Evolutionary conservation across 2,888 invertebrate species (phyloP).

Genomic region (Melieria omissa): DNA sequence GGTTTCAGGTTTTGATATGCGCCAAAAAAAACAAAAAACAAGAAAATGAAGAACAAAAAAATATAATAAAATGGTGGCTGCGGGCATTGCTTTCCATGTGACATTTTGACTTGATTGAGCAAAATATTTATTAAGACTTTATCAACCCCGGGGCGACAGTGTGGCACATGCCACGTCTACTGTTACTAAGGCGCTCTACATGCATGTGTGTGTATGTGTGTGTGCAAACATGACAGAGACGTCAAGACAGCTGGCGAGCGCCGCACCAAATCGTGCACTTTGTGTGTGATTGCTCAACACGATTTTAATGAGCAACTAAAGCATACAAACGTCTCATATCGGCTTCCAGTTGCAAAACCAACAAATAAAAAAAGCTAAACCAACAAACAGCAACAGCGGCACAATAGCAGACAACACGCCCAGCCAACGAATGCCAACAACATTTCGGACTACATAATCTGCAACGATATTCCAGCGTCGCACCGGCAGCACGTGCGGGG

Average conservation of each 20-base stretch:
- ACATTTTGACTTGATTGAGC: not conserved
- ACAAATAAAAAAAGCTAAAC: not conserved
- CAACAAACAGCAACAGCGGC: constrained; percentile 14
- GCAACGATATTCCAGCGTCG: too few relatives aligned
- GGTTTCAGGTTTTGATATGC: constrained; percentile 15
- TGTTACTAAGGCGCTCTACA: not conserved
- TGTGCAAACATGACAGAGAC: constrained; percentile 33
- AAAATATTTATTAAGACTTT: not conserved
- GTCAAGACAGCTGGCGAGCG: too few relatives aligned
- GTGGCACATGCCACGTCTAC: constrained; percentile 20
- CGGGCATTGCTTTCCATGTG: not conserved
- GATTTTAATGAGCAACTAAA: constrained; percentile 50
- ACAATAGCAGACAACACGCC: constrained; percentile 11
- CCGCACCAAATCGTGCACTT: too few relatives aligned
- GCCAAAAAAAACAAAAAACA: not conserved
- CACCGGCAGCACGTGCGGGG: too few relatives aligned
- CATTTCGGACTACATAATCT: too few relatives aligned
- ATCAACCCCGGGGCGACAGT: not conserved
- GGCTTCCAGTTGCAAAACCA: constrained; percentile 32
- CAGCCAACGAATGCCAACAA: not conserved
- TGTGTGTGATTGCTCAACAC: constrained; percentile 46
- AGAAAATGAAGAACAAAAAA: too few relatives aligned
- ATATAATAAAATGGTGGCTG: too few relatives aligned
- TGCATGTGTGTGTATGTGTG: not conserved
- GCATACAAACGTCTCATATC: constrained; percentile 23